These are phyloP conservation scores for Megaustenia siamemsis DNA, from an alignment of 2,888 invertebrate genomes.

Conservation along the genomic window DNA sequence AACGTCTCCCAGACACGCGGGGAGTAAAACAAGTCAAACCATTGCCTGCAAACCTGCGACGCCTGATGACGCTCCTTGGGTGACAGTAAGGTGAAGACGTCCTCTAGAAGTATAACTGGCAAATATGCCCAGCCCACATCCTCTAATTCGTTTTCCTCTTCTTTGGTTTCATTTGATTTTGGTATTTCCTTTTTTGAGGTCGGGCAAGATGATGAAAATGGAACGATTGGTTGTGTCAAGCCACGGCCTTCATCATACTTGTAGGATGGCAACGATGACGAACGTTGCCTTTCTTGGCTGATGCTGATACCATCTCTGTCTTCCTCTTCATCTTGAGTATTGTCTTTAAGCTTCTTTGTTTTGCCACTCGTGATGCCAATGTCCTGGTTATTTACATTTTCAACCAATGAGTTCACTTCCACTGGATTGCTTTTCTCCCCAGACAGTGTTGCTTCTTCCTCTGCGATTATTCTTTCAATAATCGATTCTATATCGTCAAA, in stretches of 20 bases:
- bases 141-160: slow-evolving; percentile 52
- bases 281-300: neutral
- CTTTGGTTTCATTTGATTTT: neutral
- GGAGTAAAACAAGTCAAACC: slow-evolving; percentile 84
- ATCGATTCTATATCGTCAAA: slow-evolving; percentile 46
- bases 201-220: slow-evolving; percentile 33
- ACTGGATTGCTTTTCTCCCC: slow-evolving; percentile 1
- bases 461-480: slow-evolving; percentile 43
- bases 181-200: neutral
- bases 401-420: neutral
- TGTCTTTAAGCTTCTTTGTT: slow-evolving; percentile 1
- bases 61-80: slow-evolving; percentile 87
- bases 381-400: slow-evolving; percentile 18
- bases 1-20: slow-evolving; percentile 87
- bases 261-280: slow-evolving; percentile 38
- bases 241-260: neutral
- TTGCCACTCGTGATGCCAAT: neutral
- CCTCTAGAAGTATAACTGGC: slow-evolving; percentile 87
- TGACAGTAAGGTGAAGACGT: slow-evolving; percentile 86
- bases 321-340: neutral
- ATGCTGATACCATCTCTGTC: neutral
- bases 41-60: slow-evolving; percentile 83
- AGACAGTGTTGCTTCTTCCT: slow-evolving; percentile 34
- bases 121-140: slow-evolving; percentile 83
- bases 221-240: neutral